A percentile compares a stretch with the other conserved stretches of the same genome.
Conservation (phyloP, 2,888 invertebrate species). For the Xiphydria camelus region DNA sequence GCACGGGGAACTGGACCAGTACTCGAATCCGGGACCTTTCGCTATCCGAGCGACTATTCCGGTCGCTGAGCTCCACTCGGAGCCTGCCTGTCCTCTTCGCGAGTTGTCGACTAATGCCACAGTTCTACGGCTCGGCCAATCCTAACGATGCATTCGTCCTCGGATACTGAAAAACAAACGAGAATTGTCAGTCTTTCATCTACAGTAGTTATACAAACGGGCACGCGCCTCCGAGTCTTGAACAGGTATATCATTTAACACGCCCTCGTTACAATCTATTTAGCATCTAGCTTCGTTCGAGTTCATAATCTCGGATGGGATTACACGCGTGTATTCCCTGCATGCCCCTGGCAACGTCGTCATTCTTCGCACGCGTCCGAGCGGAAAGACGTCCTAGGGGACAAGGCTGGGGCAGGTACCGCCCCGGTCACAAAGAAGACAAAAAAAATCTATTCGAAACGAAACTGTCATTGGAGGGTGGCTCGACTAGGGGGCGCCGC, state of each 20-base stretch:
- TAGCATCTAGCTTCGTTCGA: constrained; percentile 30
- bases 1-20: no score
- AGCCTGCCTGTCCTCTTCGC: no score
- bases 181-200: no score
- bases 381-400: constrained; percentile 45
- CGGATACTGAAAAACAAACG: no score
- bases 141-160: no score
- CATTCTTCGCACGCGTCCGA: constrained; percentile 49
- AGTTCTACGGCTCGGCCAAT: no score
- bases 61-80: no score
- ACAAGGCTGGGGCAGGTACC: constrained; percentile 33
- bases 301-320: constrained; percentile 32
- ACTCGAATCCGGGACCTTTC: no score
- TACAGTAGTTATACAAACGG: no score
- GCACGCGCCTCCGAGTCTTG: no score
- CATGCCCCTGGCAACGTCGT: constrained; percentile 23
- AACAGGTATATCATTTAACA: constrained; percentile 25
- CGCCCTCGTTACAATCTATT: constrained; percentile 39
- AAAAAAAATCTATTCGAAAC: background rate
- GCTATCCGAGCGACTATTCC: no score
- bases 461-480: constrained; percentile 1
- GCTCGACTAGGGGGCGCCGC: background rate
- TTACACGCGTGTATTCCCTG: constrained; percentile 19
- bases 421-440: constrained; percentile 4
- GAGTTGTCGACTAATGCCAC: no score